Conservation (phyloP, 2,113 vertebrate genomes). For the Odocoileus virginianus region DNA sequence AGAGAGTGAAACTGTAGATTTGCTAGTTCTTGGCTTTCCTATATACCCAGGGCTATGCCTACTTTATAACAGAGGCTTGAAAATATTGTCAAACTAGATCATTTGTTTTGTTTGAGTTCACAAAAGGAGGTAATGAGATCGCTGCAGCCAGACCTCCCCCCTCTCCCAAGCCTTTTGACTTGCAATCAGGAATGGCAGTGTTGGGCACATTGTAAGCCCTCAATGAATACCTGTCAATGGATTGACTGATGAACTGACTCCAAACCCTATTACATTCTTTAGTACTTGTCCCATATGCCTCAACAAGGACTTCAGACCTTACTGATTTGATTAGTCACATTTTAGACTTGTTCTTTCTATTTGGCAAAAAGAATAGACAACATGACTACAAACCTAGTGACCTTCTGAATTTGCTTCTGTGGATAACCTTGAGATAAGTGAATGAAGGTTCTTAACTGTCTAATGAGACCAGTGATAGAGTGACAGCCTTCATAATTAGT, state of each 20-base stretch:
- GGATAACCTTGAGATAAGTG: constrained; percentile 19
- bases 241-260: background rate
- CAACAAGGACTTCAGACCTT: background rate
- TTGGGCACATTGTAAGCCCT: background rate
- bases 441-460: background rate
- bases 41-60: background rate
- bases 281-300: background rate
- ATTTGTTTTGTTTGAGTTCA: background rate
- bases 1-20: background rate
- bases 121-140: background rate
- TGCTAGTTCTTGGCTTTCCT: background rate
- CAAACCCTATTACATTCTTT: background rate
- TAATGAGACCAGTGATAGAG: background rate
- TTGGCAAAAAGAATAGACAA: background rate
- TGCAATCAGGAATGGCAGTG: background rate
- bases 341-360: constrained; percentile 32
- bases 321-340: background rate
- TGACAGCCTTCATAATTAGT: background rate
- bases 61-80: background rate
- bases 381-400: background rate
- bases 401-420: background rate
- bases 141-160: background rate
- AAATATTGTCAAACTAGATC: constrained; percentile 12
- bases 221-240: background rate
- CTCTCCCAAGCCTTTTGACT: background rate